phyloP scores from a whole-genome alignment of 2,888 invertebrate genomes.

The Chesias legatella region DNA sequence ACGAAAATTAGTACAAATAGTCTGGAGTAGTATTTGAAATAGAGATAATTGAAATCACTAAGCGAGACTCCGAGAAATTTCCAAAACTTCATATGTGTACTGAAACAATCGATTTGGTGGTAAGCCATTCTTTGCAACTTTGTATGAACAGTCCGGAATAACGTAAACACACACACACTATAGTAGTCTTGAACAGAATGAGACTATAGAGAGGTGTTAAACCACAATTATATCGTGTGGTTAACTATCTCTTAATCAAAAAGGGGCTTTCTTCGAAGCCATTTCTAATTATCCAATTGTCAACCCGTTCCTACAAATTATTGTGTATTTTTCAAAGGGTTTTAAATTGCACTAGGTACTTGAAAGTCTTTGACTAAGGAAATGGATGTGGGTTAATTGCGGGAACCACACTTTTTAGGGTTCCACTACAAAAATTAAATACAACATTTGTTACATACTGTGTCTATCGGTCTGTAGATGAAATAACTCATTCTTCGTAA shows the following conservation, averaged over 20 bases:
- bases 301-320: slow-evolving; percentile 12
- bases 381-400: slow-evolving; percentile 61
- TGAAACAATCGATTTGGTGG: slow-evolving; percentile 51
- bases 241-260: slow-evolving; percentile 29
- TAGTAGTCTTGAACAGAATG: background rate
- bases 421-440: too few relatives aligned
- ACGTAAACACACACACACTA: background rate
- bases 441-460: too few relatives aligned
- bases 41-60: slow-evolving; percentile 16
- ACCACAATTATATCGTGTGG: slow-evolving; percentile 10
- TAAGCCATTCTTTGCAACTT: slow-evolving; percentile 23
- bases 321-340: slow-evolving; percentile 13
- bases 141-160: background rate
- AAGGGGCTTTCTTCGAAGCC: slow-evolving; percentile 14
- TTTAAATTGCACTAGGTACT: slow-evolving; percentile 13
- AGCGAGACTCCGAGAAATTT: slow-evolving; percentile 48
- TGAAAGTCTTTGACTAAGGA: slow-evolving; percentile 23
- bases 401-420: slow-evolving; percentile 34
- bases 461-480: too few relatives aligned
- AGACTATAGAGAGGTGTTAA: slow-evolving; percentile 9
- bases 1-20: slow-evolving; percentile 34
- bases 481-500: too few relatives aligned
- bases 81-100: slow-evolving; percentile 45
- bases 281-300: slow-evolving; percentile 18
- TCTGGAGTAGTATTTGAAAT: slow-evolving; percentile 39